Percentiles rank a stretch among this genome's conserved stretches.
Conservation (phyloP, 2,888 invertebrate species). For the Drosophila quasianomalipes region DNA sequence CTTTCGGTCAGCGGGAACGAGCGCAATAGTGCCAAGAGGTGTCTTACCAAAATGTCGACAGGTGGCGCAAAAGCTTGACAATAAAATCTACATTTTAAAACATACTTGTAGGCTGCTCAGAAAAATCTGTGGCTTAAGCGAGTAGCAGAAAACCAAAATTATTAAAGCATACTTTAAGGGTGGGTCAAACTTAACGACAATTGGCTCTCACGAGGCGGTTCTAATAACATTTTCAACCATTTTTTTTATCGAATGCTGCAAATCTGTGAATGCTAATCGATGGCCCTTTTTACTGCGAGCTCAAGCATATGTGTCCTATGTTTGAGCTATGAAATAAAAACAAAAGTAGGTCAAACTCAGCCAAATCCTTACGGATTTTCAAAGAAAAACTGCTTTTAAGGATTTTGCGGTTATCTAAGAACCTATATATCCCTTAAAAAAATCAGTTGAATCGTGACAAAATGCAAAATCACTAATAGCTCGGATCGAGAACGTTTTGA, state of each 20-base stretch:
- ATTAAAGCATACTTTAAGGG: background rate
- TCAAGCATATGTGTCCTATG: background rate
- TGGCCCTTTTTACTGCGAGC: background rate
- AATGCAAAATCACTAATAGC: background rate
- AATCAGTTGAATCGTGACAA: background rate
- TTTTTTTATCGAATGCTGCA: background rate
- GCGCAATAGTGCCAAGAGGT: fast-evolving
- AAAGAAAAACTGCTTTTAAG: background rate
- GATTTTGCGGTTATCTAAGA: background rate
- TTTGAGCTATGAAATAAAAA: background rate
- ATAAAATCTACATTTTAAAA: background rate
- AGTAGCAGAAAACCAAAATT: background rate
- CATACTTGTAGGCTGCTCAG: background rate
- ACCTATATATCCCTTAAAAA: background rate
- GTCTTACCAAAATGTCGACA: background rate
- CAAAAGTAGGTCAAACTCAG: background rate
- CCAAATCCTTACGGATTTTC: background rate
- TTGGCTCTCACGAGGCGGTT: background rate
- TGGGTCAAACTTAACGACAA: background rate
- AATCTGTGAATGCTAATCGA: background rate
- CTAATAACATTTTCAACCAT: background rate
- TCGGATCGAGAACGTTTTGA: background rate
- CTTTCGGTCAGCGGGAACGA: background rate
- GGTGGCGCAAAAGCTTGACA: constrained; percentile 1
- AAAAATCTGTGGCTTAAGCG: background rate